Base-by-base conservation (phyloP, 2,797 vertebrate genomes). In the Gymnoscopelus microlampas region DNA sequence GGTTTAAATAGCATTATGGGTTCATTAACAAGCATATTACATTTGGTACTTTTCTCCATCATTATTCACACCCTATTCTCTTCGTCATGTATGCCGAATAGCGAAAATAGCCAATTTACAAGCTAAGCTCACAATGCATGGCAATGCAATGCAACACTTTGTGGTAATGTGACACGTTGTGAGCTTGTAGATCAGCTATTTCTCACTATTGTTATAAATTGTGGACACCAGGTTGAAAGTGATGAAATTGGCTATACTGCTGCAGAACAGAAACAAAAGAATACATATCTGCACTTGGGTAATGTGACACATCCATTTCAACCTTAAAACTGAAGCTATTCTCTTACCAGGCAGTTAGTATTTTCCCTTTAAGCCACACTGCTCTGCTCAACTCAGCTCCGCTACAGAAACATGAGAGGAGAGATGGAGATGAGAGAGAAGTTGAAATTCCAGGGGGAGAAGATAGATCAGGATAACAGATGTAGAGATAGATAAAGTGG, bases 401-500 rank as follows among this genome's bases (percentile, higher is more conserved):
- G n/a, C 66, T 58, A 73, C n/a, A 50, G 23, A 58, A 68, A 74
- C 76, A 71, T 44, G 51, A 60, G 77, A 77, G 71, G 76, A 77
- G 68, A 71, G 8, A 69, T 23, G 39, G 50, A 68, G 49, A 72
- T 77, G 70, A 78, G 79, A 61, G 56, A 51, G 26, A 56, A 79
- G 69, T 44, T 82, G 74, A 88, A 87, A 85, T 85, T 89, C 82
- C 78, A 73, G 68, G 70, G 77, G 74, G 86, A 80, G 67, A 19
- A 69, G 39, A 2, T 44, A 44, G 39, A 44, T 44, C 89, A 91
- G 82, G 81, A 88, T 79, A 71, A 66, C 83, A 66, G 74, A 81
- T 88, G 82, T 83, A 65, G 83, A 87, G 79, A 91, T 82, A 87
- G 85, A 71, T 82, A 62, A 85, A 75, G 91, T 89, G 88, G 85